Percentiles rank a stretch among this genome's conserved stretches.
These are phyloP conservation scores for Tricholaema leucomelas DNA, from an alignment of 2,113 vertebrate species.

Conservation along the genomic window DNA sequence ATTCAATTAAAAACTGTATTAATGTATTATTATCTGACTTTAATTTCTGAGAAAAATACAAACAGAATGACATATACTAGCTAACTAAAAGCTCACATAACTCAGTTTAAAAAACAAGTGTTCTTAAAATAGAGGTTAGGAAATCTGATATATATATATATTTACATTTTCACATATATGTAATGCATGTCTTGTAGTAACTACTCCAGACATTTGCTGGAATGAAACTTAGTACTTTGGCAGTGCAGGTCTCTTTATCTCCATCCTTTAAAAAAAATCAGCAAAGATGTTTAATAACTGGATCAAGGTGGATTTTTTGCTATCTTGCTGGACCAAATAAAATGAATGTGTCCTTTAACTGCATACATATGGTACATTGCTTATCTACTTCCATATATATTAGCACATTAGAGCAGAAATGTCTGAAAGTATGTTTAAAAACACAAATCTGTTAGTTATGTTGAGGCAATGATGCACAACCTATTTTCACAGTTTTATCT, in stretches of 20 bases:
- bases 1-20: neutral
- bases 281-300: neutral
- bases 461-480: neutral
- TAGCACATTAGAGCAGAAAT: neutral
- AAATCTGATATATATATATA: neutral
- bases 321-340: neutral
- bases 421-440: neutral
- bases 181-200: neutral
- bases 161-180: too few relatives aligned
- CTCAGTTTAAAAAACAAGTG: neutral
- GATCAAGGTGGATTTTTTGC: neutral
- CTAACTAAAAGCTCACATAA: neutral
- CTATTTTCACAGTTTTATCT: neutral
- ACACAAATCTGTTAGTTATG: neutral
- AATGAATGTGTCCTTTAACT: neutral
- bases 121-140: neutral
- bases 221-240: neutral
- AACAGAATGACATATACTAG: neutral
- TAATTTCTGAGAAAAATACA: neutral
- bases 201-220: neutral
- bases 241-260: neutral
- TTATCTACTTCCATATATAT: neutral
- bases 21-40: neutral
- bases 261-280: neutral
- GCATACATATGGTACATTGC: neutral